Base-by-base conservation (phyloP, 1,140 invertebrate genomes). In the Drosophila chauvacae region DNA sequence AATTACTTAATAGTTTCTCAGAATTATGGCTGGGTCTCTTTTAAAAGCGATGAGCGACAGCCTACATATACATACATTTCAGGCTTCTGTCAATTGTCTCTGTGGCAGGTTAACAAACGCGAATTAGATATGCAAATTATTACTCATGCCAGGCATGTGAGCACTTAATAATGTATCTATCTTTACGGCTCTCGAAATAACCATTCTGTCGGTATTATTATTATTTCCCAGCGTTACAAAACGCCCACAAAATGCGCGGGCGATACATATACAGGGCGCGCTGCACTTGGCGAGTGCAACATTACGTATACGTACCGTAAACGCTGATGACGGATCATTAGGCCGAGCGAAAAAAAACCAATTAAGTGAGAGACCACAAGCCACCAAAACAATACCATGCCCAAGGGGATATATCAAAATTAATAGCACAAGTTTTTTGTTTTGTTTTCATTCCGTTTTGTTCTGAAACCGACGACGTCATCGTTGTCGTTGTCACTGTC, bases 231-330 rank as follows among this genome's bases (percentile, higher is more conserved):
- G 75, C 58, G 42, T 58, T 70, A 57, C 45, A 83, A 69, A 56
- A 69, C 75, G 55, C 72, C 74, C 74, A 77, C 64, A 41, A 55
- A 68, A 61, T 51, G 65, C 37, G 35, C 7, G 28, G 59, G 59
- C 64, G 57, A 58, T 11, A 11, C 28, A 18, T 26, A 47, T 18
- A 7, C 48, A 33, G 48, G 51, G 45, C 23, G 33, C 58, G 51
- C 69, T 65, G 58, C 79, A 82, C 62, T 68, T 48, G 71, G 11
- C 28, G 23, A 44, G 42, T 58, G 58, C 73, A 68, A 47, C 48
- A 51, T 86, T 72, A 85, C 77, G 81, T 84, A 80, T 81, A 77
- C 73, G 81, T 60, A 77, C 64, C 68, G 77, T 57, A 61, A 41
- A 35, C 47, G 61, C 16, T 39, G 50, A 77, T 58, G 57, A 61